A percentile compares a stretch with the other conserved stretches of the same genome.
These are phyloP conservation scores for Rhagologus leucostigma DNA, from an alignment of 2,113 vertebrate genomes.

Conservation along the genomic window DNA sequence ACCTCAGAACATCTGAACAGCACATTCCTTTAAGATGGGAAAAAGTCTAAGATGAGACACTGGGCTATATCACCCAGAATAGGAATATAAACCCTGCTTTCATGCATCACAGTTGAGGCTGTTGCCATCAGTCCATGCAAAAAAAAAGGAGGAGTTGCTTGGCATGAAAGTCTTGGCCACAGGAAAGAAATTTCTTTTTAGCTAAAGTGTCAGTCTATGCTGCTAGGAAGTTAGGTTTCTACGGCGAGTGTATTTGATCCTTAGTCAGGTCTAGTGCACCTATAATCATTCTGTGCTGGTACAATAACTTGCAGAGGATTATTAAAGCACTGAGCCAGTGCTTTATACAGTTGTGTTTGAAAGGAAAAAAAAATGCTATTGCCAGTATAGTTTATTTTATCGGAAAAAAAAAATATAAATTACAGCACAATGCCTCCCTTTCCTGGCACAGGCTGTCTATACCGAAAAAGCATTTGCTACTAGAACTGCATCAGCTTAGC, in stretches of 20 bases:
- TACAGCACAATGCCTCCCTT: not conserved
- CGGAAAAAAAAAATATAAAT: not conserved
- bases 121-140: not conserved
- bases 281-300: not conserved
- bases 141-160: not conserved
- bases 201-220: not conserved
- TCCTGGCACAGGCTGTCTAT: not conserved
- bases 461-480: not conserved
- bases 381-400: conserved; percentile 7
- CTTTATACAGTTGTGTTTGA: conserved; percentile 4
- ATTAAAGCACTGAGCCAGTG: not conserved
- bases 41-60: not conserved
- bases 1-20: not conserved
- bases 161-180: not conserved
- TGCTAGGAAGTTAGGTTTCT: not conserved
- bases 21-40: not conserved
- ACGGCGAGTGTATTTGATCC: not conserved
- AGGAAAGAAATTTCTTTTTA: not conserved
- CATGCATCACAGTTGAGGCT: not conserved
- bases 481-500: not conserved
- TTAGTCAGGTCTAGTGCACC: not conserved
- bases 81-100: not conserved
- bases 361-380: not conserved
- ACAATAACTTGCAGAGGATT: conserved; percentile 10
- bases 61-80: not conserved